A percentile compares a stretch with the other conserved stretches of the same genome.
Conservation (phyloP, 2,113 vertebrate species). For the Sinocyclocheilus maitianheensis region DNA sequence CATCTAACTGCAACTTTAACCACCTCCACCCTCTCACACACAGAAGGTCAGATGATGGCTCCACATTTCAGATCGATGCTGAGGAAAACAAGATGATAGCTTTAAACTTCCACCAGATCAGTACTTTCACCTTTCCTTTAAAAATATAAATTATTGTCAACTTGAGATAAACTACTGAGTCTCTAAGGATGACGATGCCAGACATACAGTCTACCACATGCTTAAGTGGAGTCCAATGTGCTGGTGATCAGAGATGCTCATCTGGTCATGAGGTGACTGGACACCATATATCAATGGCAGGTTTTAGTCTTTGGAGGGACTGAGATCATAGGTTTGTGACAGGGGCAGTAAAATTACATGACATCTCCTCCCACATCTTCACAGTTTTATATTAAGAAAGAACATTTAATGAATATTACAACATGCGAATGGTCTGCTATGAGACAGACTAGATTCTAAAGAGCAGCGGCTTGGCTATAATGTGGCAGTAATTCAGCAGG, state of each 20-base stretch:
- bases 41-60: neutral
- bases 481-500: neutral
- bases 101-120: slow-evolving; percentile 3
- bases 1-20: neutral
- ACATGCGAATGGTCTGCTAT: neutral
- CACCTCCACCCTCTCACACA: neutral
- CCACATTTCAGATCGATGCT: neutral
- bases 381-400: neutral
- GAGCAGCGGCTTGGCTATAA: neutral
- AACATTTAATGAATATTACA: neutral
- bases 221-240: neutral
- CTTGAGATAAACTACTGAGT: slow-evolving; percentile 13
- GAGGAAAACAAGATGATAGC: neutral
- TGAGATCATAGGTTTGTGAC: slow-evolving; percentile 24
- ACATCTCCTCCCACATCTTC: neutral
- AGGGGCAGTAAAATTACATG: neutral
- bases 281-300: neutral
- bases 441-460: neutral
- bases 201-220: slow-evolving; percentile 20
- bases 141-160: slow-evolving; percentile 7
- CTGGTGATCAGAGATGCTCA: neutral
- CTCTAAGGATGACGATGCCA: slow-evolving; percentile 7
- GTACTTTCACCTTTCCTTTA: neutral
- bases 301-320: neutral
- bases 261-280: neutral